Conservation (phyloP, 2,888 invertebrate species). For the Noctua pronuba region DNA sequence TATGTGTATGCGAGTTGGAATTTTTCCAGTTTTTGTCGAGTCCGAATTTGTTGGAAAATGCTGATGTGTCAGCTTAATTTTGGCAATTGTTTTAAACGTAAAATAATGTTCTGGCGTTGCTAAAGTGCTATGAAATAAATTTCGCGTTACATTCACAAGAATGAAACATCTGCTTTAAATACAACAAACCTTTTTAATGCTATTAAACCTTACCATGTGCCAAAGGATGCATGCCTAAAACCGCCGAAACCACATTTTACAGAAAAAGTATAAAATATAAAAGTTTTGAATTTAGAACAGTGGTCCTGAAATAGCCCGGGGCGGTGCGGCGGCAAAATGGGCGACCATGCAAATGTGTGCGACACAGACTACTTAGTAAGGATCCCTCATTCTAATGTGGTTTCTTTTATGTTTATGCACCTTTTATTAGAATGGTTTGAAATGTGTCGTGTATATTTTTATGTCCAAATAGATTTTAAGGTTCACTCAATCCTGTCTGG, state of each 20-base stretch:
- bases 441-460: not conserved
- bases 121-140: not conserved
- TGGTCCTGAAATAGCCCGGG: constrained; percentile 48
- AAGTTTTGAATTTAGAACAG: constrained; percentile 63
- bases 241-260: constrained; percentile 36
- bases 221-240: constrained; percentile 18
- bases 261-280: constrained; percentile 50
- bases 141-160: not conserved
- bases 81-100: constrained; percentile 43
- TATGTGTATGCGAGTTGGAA: constrained; percentile 60
- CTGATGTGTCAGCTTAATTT: constrained; percentile 51
- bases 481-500: not conserved
- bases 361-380: constrained; percentile 44
- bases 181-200: constrained; percentile 15
- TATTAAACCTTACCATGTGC: constrained; percentile 19
- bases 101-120: constrained; percentile 10
- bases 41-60: constrained; percentile 39
- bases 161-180: not conserved
- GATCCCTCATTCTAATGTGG: constrained; percentile 30
- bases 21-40: constrained; percentile 54
- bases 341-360: constrained; percentile 45
- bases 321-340: constrained; percentile 53
- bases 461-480: not conserved
- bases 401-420: constrained; percentile 8
- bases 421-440: constrained; percentile 3